Conservation (phyloP, 2,113 vertebrate species). For the Eleginops maclovinus region DNA sequence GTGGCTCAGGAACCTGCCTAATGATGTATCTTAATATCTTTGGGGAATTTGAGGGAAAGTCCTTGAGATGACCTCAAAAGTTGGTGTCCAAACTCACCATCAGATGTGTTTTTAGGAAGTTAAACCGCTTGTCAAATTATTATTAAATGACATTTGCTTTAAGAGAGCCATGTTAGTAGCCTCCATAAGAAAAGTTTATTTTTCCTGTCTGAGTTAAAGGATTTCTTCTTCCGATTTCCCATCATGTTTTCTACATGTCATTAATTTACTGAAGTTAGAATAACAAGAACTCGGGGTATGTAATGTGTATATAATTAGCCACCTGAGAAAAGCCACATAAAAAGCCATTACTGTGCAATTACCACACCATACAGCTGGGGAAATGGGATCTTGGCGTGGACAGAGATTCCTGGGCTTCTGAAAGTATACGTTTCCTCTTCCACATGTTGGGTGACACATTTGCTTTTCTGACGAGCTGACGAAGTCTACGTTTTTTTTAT, state of each 20-base stretch:
- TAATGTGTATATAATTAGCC: slow-evolving; percentile 87
- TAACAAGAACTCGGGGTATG: slow-evolving; percentile 82
- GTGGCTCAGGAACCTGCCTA: slow-evolving; percentile 7
- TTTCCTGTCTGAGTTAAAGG: slow-evolving; percentile 42
- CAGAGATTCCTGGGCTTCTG: slow-evolving; percentile 79
- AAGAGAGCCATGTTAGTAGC: background rate
- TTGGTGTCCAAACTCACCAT: background rate
- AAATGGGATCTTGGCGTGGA: slow-evolving; percentile 76
- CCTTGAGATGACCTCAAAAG: background rate
- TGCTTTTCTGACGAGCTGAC: slow-evolving; percentile 28
- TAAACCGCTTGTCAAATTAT: background rate
- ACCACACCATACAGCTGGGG: slow-evolving; percentile 80
- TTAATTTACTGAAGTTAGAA: slow-evolving; percentile 85
- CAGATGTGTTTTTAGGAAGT: background rate
- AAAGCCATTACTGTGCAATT: slow-evolving; percentile 86
- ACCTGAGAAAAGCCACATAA: slow-evolving; percentile 85
- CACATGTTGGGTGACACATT: slow-evolving; percentile 60
- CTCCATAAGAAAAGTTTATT: slow-evolving; percentile 37
- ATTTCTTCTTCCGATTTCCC: slow-evolving; percentile 69
- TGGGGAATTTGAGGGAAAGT: background rate
- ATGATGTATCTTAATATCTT: background rate
- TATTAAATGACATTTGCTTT: slow-evolving; percentile 30
- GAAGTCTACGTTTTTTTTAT: slow-evolving; percentile 39
- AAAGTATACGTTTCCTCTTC: slow-evolving; percentile 79
- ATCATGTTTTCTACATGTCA: slow-evolving; percentile 76